Evolutionary conservation across 2,113 vertebrate genomes (phyloP), one percentile per base, ranked within the genome.

Genomic region (Scartelaos histophorus): DNA sequence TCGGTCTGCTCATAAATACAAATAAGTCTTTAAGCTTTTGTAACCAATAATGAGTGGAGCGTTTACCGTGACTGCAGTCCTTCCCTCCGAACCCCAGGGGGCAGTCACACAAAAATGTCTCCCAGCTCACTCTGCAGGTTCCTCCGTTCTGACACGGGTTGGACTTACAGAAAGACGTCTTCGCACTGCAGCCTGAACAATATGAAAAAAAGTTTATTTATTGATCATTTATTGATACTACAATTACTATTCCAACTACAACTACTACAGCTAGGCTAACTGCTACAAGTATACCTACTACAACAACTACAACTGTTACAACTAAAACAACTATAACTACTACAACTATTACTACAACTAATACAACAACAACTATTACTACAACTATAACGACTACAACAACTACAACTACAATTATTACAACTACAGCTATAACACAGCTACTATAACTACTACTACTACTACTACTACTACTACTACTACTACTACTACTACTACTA

Each of bases 1-100:
- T 43, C 38, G 1, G 7, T 11, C 9, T 43, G 10, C 38, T 10
- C 10, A 43, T 43, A n/a, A 51, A 51, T 21, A 54, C 51, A 54
- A n/a, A 21, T 2, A 54, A n/a, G n/a, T 6, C 19, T 53, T 53
- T 53, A 53, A n/a, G 17, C 19, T 53, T 53, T 53, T 57, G 21
- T 21, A 9, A 25, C 21, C 56, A 5, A 24, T 58, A 25, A 10
- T 25, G 15, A 15, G 22, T 25, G 25, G 51, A 0, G 5, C 13
- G 74, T 95, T 97, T 89, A 99, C 97, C 90, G 11, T 96, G 95
- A 67, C 91, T 95, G 87, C 98, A 99, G 86, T 99, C 97, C 86
- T 97, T 98, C 75, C 98, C 97, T 78, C 98, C 98, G 0, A 96
- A 98, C 68, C 98, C 98, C 34, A 97, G 88, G 0, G 97, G 97